Base-by-base conservation (phyloP, 2,797 vertebrate genomes). In the Ciconia nigra region DNA sequence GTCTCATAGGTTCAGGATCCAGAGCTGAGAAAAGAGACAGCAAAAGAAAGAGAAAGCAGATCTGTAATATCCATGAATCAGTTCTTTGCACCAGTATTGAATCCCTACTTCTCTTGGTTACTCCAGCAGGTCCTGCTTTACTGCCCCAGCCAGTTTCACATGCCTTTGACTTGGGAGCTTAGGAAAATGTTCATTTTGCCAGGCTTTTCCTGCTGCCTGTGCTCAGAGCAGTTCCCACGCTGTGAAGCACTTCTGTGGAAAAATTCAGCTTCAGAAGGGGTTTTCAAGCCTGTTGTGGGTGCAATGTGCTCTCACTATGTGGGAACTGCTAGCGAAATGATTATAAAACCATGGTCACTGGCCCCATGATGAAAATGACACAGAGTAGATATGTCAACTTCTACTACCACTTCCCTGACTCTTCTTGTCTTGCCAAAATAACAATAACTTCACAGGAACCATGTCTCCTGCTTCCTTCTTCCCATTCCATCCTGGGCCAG, bases 91-190 rank as follows among this genome's bases (percentile, higher is more conserved):
- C 76, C 3, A 1, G 5, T 63, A 62, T 71, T 10, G 5, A 44
- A 57, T 58, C 76, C 13, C 28, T 49, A 17, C 29, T 78, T 83
- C 88, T 83, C 49, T 57, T 35, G 17, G 54, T 96, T 72, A 12
- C 81, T 91, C 90, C 70, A 92, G 90, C 70, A 90, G 73, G 67
- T 95, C 96, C 83, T 88, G 93, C 73, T 90, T 51, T 96, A 89
- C 96, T 84, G 93, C 92, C 77, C 83, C 83, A 90, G 77, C 93
- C 90, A 90, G 92, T 95, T 96, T 44, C 93, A 82, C 73, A n/a
- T 18, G 72, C 49, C 44, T 96, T 81, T 91, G 82, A 62, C 71
- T 87, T 28, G 28, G 55, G 41, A 96, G 72, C 52, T 85, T 83
- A 93, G 87, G 93, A 92, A 94, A 95, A 92, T 85, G 71, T 39